Evolutionary conservation across 2,113 vertebrate species (phyloP).

Genomic region (Grammomys dolichurus): DNA sequence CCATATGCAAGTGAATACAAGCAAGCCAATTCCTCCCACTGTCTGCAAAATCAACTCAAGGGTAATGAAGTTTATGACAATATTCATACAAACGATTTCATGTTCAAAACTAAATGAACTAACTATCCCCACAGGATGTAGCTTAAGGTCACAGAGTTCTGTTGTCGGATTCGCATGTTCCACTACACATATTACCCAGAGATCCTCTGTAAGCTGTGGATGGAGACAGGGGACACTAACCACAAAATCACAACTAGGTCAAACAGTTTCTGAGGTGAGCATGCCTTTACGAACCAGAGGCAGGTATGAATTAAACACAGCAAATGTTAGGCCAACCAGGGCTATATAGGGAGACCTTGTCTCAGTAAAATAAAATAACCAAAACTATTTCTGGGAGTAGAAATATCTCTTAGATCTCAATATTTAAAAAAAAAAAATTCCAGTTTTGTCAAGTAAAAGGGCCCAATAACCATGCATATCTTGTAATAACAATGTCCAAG

Average conservation of each 20-base stretch:
- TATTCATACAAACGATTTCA: slow-evolving; percentile 18
- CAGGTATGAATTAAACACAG: neutral
- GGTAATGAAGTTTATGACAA: slow-evolving; percentile 28
- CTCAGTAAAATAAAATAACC: neutral
- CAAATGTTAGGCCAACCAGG: neutral
- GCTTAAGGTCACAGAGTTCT: neutral
- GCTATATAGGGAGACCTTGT: neutral
- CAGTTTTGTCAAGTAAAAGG: slow-evolving; percentile 39
- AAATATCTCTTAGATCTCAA: slow-evolving; percentile 21
- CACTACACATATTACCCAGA: neutral
- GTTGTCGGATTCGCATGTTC: neutral
- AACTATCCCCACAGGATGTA: neutral
- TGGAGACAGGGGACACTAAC: slow-evolving; percentile 3
- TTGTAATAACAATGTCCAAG: neutral
- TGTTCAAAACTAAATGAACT: slow-evolving; percentile 33
- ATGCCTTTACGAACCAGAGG: neutral
- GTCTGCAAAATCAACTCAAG: slow-evolving; percentile 34
- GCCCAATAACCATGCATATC: neutral
- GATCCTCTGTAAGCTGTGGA: neutral
- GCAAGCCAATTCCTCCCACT: neutral
- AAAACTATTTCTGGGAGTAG: neutral
- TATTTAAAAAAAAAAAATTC: neutral
- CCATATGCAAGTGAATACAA: neutral
- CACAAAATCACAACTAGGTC: slow-evolving; percentile 20
- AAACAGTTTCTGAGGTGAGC: neutral